Evolutionary conservation across 2,888 invertebrate genomes (phyloP).

Genomic region (Ormyrus nitidulus): DNA sequence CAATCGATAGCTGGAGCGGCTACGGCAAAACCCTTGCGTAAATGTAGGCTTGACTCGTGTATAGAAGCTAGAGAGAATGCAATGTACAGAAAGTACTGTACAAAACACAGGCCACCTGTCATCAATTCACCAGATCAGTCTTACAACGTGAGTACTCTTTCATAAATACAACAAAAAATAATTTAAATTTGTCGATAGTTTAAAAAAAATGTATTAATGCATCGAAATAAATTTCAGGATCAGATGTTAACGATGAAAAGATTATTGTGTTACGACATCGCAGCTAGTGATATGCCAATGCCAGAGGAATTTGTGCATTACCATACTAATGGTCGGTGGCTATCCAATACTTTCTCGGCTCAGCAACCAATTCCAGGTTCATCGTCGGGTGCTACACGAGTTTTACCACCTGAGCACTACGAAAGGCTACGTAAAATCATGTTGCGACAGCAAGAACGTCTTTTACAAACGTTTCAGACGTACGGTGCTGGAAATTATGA

Average conservation of each 20-base stretch:
- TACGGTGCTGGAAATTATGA: constrained; percentile 69
- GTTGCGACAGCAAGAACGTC: constrained; percentile 63
- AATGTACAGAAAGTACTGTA: constrained; percentile 72
- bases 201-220: background rate
- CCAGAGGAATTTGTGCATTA: constrained; percentile 88
- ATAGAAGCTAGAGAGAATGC: no score
- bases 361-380: constrained; percentile 69
- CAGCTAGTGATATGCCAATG: background rate
- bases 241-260: no score
- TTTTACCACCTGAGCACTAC: constrained; percentile 64
- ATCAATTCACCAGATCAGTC: constrained; percentile 37
- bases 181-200: no score
- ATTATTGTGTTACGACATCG: background rate
- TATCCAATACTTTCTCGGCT: constrained; percentile 85
- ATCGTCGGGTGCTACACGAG: constrained; percentile 65
- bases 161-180: no score
- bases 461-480: background rate
- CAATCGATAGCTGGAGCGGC: no score
- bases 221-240: background rate
- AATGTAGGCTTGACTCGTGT: no score
- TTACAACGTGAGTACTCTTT: no score
- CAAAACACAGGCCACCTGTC: constrained; percentile 68
- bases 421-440: constrained; percentile 71
- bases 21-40: no score
- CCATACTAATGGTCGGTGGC: constrained; percentile 91